Percentiles rank a stretch among this genome's conserved stretches.
Evolutionary conservation across 2,888 invertebrate genomes (phyloP).

Genomic region (Penaeus monodon): DNA sequence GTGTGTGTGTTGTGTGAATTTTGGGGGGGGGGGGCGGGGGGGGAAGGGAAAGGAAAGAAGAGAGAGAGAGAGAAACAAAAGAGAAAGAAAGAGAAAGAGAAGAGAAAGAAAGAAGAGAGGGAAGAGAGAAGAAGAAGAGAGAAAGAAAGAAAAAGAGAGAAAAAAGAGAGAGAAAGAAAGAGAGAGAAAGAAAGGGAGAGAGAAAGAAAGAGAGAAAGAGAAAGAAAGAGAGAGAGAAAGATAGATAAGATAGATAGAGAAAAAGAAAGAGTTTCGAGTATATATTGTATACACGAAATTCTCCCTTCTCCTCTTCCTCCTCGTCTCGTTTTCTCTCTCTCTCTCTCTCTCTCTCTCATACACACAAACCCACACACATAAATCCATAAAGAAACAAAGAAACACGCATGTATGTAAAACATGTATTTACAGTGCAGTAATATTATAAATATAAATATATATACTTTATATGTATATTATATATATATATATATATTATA

Average conservation of each 20-base stretch:
- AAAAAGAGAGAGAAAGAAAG: background rate
- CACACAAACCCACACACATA: too few species aligned
- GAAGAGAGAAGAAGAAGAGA: background rate
- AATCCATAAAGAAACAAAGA: conserved; percentile 1
- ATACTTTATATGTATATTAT: too few species aligned
- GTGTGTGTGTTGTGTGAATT: too few species aligned
- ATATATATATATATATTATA: too few species aligned
- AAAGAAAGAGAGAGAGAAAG: background rate
- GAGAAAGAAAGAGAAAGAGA: too few species aligned
- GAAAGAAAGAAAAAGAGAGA: background rate
- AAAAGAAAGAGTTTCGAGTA: background rate
- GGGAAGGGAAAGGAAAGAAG: background rate
- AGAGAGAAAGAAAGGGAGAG: background rate
- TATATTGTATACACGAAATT: too few species aligned
- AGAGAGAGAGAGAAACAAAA: background rate
- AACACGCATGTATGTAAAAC: background rate
- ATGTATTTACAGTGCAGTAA: too few species aligned
- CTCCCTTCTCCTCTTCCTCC: background rate
- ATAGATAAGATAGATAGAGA: background rate
- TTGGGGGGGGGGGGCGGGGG: background rate
- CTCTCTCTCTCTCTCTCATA: conserved; percentile 5
- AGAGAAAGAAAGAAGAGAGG: background rate
- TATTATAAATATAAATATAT: too few species aligned
- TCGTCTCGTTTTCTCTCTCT: conserved; percentile 5
- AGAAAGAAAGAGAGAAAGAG: background rate